Evolutionary conservation across 2,888 invertebrate species (phyloP), one percentile per base, ranked within the genome.

Genomic region (Eilema griseolum): DNA sequence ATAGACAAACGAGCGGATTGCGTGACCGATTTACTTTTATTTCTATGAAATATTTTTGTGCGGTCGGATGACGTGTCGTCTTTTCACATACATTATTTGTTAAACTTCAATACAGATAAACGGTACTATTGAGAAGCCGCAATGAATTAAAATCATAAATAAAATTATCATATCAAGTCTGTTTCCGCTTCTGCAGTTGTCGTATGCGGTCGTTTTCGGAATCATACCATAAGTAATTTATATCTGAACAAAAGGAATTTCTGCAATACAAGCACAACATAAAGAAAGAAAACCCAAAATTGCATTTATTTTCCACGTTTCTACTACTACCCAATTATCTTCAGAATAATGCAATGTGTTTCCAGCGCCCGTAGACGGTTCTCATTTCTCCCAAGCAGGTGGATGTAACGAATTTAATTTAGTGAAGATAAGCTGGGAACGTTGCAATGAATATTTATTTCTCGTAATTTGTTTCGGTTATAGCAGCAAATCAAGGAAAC

Each of bases 301-400:
- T 56, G 56, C 66, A 71, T 69, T 37, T 69, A 74, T 78, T 70
- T 73, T 61, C 52, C 52, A 52, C 52, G 52, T 52, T 52, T 52
- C 46, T 52, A n/a, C 52, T 52, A 66, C 60, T 61, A 24, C 31
- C 52, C 61, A 72, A 69, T 71, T 71, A 70, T 69, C 10, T 60
- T 52, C 52, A 28, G 70, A 76, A 72, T 74, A 78, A 74, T 73
- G 71, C 72, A 74, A 78, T 74, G 74, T 73, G 66, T 73, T 71
- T 73, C 70, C 70, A 71, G 70, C 67, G 57, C 62, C 69, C 57
- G 10, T 41, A 69, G 59, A 60, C n/a, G 28, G 57, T 60, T 59
- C 28, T 61, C 14, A 63, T 61, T 76, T 31, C 24, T 67, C 33
- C 10, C 10, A 67, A 62, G 41, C 59, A 63, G 28, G 28, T 59